Evolutionary conservation across 2,797 vertebrate genomes (phyloP), one percentile per base, ranked within the genome.

Genomic region (Thripadectes ignobilis): DNA sequence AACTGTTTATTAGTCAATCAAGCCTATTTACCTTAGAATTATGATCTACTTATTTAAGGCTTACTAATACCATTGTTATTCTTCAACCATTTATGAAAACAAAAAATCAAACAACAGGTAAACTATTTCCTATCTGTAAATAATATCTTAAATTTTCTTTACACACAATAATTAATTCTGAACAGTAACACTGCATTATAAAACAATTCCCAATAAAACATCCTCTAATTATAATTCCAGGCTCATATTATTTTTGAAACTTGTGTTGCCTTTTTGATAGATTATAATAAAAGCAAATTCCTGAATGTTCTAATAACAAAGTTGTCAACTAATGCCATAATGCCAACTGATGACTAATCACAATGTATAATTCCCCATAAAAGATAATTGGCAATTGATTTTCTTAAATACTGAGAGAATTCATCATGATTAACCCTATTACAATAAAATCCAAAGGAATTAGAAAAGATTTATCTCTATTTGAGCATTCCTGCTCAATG

Each of bases 201-300:
- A 83, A 74, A 93, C 72, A 91, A 94, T 87, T 92, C 80, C 73
- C 83, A 96, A 89, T 91, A 83, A 97, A 97, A 96, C 68, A 86
- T 58, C 65, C 86, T 93, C 82, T 95, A 93, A 95, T 95, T 92
- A 81, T 94, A 92, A 97, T 94, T 96, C 75, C 61, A 95, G 97
- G 79, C 94, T 97, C 62, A 67, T 82, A 95, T 92, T 95, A 94
- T 93, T 97, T 95, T 96, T 90, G 84, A 96, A 95, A 96, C 72
- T 94, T 81, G 58, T 96, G 75, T 92, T 96, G 84, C 82, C 77
- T 97, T 90, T 97, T 93, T 94, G 87, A 96, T 81, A 96, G 90
- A 96, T 97, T 92, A 96, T 88, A 96, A 97, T 97, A 96, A 97
- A 97, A 97, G 85, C 92, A 96, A 98, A 97, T 96, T 95, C 91